These are phyloP conservation scores for Enteromius afrohamiltoni DNA, from an alignment of 2,797 vertebrate genomes.

Conservation along the genomic window DNA sequence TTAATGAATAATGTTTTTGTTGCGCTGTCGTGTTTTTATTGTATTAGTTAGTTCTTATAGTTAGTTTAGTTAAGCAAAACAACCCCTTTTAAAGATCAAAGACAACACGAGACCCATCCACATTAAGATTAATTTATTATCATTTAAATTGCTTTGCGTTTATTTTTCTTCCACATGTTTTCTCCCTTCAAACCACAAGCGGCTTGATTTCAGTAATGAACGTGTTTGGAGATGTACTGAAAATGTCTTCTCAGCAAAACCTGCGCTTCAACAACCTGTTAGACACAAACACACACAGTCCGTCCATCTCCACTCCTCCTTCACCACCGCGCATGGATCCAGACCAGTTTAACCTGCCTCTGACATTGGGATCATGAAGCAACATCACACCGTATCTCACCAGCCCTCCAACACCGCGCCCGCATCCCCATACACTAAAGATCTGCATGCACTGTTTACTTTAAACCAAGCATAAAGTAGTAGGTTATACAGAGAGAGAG, in stretches of 20 bases:
- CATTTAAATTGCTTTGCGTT: slow-evolving; percentile 75
- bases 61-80: too few species aligned
- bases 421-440: slow-evolving; percentile 62
- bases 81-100: slow-evolving; percentile 40
- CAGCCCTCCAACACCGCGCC: slow-evolving; percentile 48
- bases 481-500: slow-evolving; percentile 69
- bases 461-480: slow-evolving; percentile 77
- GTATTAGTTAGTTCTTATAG: too few species aligned
- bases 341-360: not conserved
- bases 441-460: slow-evolving; percentile 78
- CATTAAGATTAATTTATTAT: slow-evolving; percentile 84
- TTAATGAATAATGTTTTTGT: too few species aligned
- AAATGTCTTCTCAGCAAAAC: slow-evolving; percentile 54
- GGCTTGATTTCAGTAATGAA: slow-evolving; percentile 62
- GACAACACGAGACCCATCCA: slow-evolving; percentile 57
- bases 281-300: too few species aligned
- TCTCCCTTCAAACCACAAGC: slow-evolving; percentile 44
- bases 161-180: slow-evolving; percentile 66
- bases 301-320: slow-evolving; percentile 21
- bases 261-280: slow-evolving; percentile 2
- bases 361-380: slow-evolving; percentile 10
- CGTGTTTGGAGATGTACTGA: slow-evolving; percentile 56
- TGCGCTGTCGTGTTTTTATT: too few species aligned
- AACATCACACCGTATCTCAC: slow-evolving; percentile 35
- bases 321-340: slow-evolving; percentile 25